Base-by-base conservation (phyloP, 1,140 invertebrate species). In the Hirudo medicinalis region DNA sequence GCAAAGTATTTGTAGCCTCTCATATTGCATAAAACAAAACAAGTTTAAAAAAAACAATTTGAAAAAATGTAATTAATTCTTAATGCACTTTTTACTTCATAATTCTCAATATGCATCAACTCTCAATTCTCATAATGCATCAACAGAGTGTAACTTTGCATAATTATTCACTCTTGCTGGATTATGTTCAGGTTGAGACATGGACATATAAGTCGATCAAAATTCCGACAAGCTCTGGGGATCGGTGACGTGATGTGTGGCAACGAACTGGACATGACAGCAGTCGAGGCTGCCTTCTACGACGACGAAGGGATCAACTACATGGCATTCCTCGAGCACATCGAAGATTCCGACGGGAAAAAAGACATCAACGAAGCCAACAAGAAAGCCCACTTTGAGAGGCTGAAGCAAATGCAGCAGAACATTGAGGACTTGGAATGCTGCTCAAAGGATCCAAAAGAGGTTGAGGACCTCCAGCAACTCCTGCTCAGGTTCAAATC, bases 271-370 rank as follows among this genome's bases (percentile, higher is more conserved):
- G 57, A 63, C 57, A n/a, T 63, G 13, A 63, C 20, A 11, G 57
- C 57, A 1, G 15, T 63, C 22, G 57, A 63, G 29, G 57, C 57
- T 6, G 57, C 57, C 11, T 63, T 63, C 57, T 63, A 63, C 57
- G 57, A 63, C 57, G 57, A 63, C 13, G 57, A 63, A 11, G 57
- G 57, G 1, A 32, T 63, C 57, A 63, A 63, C 57, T 63, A 63
- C 57, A 20, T 63, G 13, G 57, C 57, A 32, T 63, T 63, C 29
- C 57, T 63, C 13, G 22, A 63, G 20, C 22, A 32, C 29, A 13
- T 63, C 22, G 22, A 63, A 13, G 11, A n/a, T 13, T 63, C 29
- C 8, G 29, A 22, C 22, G 22, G 15, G 9, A 13, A 13, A 20
- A 32, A 22, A 13, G 57, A 63, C 20, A 13, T 63, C 57, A 63